phyloP scores from a whole-genome alignment of 2,113 vertebrate genomes.

The Carollia perspicillata region DNA sequence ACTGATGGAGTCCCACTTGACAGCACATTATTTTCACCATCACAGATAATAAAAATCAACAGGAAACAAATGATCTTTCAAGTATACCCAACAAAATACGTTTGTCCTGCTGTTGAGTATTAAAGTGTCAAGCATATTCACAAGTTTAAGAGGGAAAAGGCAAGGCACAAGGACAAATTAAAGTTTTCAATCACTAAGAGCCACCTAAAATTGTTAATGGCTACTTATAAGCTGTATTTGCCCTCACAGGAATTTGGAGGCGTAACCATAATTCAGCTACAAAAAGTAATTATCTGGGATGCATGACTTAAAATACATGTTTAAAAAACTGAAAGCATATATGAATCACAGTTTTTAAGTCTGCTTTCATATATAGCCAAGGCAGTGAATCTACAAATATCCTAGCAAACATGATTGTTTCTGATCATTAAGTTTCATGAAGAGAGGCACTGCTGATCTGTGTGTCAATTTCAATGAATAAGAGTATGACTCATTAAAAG shows the following conservation, averaged over 20 bases:
- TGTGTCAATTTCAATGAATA: neutral
- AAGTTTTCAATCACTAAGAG: conserved; percentile 22
- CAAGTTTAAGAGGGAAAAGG: conserved; percentile 11
- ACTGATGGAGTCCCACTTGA: neutral
- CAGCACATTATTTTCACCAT: conserved; percentile 15
- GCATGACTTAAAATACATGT: neutral
- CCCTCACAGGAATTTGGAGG: neutral
- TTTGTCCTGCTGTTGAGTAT: conserved; percentile 19
- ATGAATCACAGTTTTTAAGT: conserved; percentile 1
- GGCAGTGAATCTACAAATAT: neutral
- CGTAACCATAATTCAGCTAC: neutral
- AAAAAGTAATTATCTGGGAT: neutral
- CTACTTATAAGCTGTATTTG: neutral
- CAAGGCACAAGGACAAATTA: neutral
- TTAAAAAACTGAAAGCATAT: neutral
- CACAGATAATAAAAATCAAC: conserved; percentile 53
- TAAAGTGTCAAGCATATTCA: conserved; percentile 23
- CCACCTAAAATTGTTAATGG: conserved; percentile 24
- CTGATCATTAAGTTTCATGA: neutral
- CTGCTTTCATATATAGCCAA: neutral
- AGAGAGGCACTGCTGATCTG: neutral
- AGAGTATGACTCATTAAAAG: conserved; percentile 1
- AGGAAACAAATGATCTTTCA: conserved; percentile 53
- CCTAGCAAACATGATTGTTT: neutral
- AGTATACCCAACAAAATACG: conserved; percentile 46